A percentile compares a stretch with the other conserved stretches of the same genome.
Evolutionary conservation across 2,113 vertebrate species (phyloP).

Genomic region (Ranitomeya imitator): DNA sequence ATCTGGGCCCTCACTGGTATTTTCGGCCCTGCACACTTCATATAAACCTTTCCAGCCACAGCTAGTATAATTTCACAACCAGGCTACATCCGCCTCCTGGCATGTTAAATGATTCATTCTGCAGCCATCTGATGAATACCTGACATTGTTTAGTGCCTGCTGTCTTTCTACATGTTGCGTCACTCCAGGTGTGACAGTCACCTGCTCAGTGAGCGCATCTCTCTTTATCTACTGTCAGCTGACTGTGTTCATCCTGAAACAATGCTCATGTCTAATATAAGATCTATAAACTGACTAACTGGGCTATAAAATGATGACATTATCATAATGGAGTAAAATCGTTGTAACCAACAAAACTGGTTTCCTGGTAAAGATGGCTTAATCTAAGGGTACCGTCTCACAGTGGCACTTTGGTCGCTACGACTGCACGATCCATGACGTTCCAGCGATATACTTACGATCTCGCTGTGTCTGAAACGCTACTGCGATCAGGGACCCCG

Average conservation of each 20-base stretch:
- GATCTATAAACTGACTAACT: too few species aligned
- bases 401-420: too few species aligned
- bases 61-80: neutral
- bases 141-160: constrained; percentile 16
- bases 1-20: neutral
- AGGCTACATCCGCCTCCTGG: neutral
- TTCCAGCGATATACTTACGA: too few species aligned
- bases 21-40: neutral
- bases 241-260: neutral
- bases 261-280: neutral
- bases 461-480: too few species aligned
- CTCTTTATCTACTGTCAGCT: neutral
- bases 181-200: constrained; percentile 28
- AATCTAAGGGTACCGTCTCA: too few species aligned
- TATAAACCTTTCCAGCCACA: neutral
- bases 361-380: too few species aligned
- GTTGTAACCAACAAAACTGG: neutral
- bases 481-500: too few species aligned
- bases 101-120: constrained; percentile 18
- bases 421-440: too few species aligned
- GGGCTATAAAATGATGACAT: neutral
- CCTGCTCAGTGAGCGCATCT: constrained; percentile 3
- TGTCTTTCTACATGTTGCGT: neutral
- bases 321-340: neutral
- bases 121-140: constrained; percentile 30